A percentile compares a stretch with the other conserved stretches of the same genome.
Evolutionary conservation across 2,888 invertebrate genomes (phyloP).

Genomic region (Nemurella pictetii): DNA sequence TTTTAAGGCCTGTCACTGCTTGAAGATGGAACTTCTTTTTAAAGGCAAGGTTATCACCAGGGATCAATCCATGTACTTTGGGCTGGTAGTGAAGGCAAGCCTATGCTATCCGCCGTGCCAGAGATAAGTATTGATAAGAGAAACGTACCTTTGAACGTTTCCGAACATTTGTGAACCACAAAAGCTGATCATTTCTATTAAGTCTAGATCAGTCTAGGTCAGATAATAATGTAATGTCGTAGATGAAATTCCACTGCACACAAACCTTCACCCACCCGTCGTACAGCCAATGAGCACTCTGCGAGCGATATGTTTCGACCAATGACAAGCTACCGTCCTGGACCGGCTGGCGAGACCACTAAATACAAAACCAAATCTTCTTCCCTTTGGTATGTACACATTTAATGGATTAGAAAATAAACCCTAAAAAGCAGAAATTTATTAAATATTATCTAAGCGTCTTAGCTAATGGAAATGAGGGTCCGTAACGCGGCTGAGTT

Average conservation of each 20-base stretch:
- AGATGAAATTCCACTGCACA: neutral
- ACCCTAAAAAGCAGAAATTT: too few species aligned
- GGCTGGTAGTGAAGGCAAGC: neutral
- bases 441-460: too few species aligned
- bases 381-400: too few species aligned
- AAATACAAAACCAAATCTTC: too few species aligned
- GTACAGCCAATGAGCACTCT: neutral
- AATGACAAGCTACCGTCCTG: neutral
- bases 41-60: neutral
- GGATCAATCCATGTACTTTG: neutral
- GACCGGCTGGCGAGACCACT: neutral
- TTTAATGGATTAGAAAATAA: too few species aligned
- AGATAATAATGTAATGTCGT: neutral
- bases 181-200: slow-evolving; percentile 49
- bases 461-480: too few species aligned
- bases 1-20: slow-evolving; percentile 12
- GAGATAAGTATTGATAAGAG: slow-evolving; percentile 10
- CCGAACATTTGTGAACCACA: slow-evolving; percentile 49
- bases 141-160: slow-evolving; percentile 52
- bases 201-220: too few species aligned
- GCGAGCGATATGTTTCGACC: neutral
- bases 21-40: slow-evolving; percentile 30
- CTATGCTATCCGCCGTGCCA: neutral
- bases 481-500: too few species aligned
- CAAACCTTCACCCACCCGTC: slow-evolving; percentile 23